Evolutionary conservation across 2,797 vertebrate genomes (phyloP).

Genomic region (Podargus strigoides): DNA sequence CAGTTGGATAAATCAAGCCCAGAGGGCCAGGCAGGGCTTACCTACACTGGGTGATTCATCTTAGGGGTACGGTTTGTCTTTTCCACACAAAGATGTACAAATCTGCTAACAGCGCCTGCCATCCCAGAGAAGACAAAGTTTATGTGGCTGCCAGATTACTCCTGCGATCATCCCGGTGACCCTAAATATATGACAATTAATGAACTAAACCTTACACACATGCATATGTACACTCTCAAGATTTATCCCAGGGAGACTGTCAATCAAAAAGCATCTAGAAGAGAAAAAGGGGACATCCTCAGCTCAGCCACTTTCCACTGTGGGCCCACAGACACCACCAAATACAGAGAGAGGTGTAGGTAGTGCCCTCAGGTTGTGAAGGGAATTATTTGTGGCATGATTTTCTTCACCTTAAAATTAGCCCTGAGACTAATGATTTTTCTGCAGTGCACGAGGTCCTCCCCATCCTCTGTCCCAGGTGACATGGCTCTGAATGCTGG

Average conservation of each 20-base stretch:
- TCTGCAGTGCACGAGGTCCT: background rate
- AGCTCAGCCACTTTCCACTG: background rate
- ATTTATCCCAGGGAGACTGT: background rate
- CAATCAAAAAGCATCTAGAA: background rate
- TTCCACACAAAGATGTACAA: background rate
- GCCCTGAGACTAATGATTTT: background rate
- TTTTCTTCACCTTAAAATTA: background rate
- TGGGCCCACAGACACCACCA: background rate
- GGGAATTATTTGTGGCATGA: background rate
- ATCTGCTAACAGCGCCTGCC: background rate
- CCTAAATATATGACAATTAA: background rate
- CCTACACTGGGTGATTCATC: background rate
- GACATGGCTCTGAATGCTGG: background rate
- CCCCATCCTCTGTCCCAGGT: background rate
- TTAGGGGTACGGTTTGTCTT: background rate
- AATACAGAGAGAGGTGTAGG: background rate
- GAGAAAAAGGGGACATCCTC: background rate
- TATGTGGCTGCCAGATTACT: background rate
- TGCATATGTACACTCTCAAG: background rate
- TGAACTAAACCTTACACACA: background rate
- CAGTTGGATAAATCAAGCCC: background rate
- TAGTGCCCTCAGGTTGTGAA: background rate
- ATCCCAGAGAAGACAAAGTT: background rate
- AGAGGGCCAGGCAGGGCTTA: background rate
- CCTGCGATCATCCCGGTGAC: background rate